phyloP scores from a whole-genome alignment of 2,797 vertebrate species.

The Acanthurus lineatus region DNA sequence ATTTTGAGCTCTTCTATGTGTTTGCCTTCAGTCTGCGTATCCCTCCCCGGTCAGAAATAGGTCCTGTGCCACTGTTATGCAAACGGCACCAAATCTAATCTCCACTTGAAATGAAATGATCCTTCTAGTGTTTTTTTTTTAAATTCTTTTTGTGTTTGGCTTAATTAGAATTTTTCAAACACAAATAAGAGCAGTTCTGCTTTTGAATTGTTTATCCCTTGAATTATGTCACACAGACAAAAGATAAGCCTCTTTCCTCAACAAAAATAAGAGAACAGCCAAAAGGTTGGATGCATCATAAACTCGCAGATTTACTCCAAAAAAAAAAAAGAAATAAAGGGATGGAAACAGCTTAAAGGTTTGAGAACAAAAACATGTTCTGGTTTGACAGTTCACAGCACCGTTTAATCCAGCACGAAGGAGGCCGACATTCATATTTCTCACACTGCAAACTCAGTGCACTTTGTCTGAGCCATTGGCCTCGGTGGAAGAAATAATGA shows the following conservation, averaged over 20 bases:
- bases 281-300: not conserved
- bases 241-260: not conserved
- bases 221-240: not conserved
- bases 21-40: too few species aligned
- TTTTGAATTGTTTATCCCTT: not conserved
- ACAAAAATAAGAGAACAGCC: not conserved
- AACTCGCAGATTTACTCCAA: not conserved
- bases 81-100: not conserved
- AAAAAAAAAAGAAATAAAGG: not conserved
- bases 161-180: too few species aligned
- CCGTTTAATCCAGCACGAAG: not conserved
- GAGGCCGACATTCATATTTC: not conserved
- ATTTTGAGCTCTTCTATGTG: too few species aligned
- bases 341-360: not conserved
- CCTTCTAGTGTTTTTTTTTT: too few species aligned
- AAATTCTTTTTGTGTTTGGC: too few species aligned
- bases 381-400: constrained; percentile 2
- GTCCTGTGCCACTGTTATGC: not conserved
- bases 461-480: constrained; percentile 2
- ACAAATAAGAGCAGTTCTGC: not conserved
- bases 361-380: not conserved
- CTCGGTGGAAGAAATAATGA: not conserved
- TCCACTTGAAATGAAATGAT: constrained; percentile 3
- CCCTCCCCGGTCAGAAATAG: too few species aligned
- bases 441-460: not conserved